A percentile compares a stretch with the other conserved stretches of the same genome.
Conservation (phyloP, 2,113 vertebrate species). For the Phocoena phocoena region DNA sequence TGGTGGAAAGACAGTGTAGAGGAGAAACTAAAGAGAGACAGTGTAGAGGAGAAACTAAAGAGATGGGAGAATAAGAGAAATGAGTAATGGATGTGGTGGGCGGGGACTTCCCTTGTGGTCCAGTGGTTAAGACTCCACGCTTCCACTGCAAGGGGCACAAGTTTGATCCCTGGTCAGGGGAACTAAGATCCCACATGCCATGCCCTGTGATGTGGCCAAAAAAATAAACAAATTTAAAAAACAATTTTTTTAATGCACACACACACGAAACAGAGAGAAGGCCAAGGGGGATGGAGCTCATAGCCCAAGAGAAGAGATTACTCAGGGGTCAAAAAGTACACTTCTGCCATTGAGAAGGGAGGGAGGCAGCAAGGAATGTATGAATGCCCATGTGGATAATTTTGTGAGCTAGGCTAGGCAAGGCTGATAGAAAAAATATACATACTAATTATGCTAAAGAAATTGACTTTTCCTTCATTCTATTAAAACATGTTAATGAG, state of each 20-base stretch:
- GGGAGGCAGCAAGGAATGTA: not conserved
- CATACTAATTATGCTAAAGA: not conserved
- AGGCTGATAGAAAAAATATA: not conserved
- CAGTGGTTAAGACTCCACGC: too few relatives aligned
- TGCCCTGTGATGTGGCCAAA: too few relatives aligned
- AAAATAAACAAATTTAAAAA: too few relatives aligned
- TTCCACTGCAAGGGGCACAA: too few relatives aligned
- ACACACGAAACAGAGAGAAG: not conserved
- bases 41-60: not conserved
- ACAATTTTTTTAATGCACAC: too few relatives aligned
- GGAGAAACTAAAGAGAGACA: not conserved
- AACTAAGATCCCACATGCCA: too few relatives aligned
- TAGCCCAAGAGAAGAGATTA: not conserved
- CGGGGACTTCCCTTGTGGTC: too few relatives aligned
- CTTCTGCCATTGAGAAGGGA: not conserved
- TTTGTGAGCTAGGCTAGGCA: not conserved
- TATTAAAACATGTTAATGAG: slow-evolving; percentile 1
- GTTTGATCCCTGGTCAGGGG: too few relatives aligned
- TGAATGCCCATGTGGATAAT: not conserved
- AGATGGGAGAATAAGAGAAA: not conserved
- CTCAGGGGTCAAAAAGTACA: not conserved
- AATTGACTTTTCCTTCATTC: not conserved
- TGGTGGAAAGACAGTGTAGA: not conserved
- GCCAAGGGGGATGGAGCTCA: not conserved
- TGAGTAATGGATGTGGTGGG: not conserved